Base-by-base conservation (phyloP, 2,888 invertebrate species). In the Scrobipalpa costella region DNA sequence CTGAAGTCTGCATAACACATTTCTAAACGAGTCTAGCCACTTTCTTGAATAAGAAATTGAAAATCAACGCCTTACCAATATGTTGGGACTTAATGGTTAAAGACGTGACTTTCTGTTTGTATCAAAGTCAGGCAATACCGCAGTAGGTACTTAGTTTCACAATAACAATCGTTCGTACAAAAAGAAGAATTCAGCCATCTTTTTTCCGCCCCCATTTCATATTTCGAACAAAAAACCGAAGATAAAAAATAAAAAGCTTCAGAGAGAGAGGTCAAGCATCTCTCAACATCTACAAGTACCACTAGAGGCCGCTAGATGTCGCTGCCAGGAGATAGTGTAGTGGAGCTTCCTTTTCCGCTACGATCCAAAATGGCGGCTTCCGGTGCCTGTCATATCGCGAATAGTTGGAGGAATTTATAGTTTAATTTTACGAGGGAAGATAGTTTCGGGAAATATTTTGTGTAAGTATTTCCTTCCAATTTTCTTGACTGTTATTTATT, bases 281-380 rank as follows among this genome's bases (percentile, higher is more conserved):
- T 13, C 52, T 55, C 21, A 3, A 52, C 50, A 13, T 27, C n/a
- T 34, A 34, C 34, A 55, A 55, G 55, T 55, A 55, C 55, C 33
- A 55, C 33, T 55, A 8, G 27, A 15, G 7, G 9, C 55, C 55
- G 15, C 34, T 15, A 55, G 55, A 55, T 55, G 57, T 38, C 38
- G 57, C 15, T 57, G 57, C 57, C 57, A 38, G 38, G 9, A 38
- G 57, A 57, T 57, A 57, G 38, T 38, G 57, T 15, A 55, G 19
- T 33, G 19, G 11, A 38, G 19, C 57, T 38, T 57, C 57, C 57
- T 17, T 19, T 57, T 57, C 57, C 57, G 57, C 21, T 57, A 33
- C 15, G 33, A 55, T 55, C 15, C 55, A 55, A 55, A 55, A 57
- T 57, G 57, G 57, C 57, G 57, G 57, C 57, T 19, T 57, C 57